Conservation (phyloP, 1,140 invertebrate species). For the Drosophila bipectinata region DNA sequence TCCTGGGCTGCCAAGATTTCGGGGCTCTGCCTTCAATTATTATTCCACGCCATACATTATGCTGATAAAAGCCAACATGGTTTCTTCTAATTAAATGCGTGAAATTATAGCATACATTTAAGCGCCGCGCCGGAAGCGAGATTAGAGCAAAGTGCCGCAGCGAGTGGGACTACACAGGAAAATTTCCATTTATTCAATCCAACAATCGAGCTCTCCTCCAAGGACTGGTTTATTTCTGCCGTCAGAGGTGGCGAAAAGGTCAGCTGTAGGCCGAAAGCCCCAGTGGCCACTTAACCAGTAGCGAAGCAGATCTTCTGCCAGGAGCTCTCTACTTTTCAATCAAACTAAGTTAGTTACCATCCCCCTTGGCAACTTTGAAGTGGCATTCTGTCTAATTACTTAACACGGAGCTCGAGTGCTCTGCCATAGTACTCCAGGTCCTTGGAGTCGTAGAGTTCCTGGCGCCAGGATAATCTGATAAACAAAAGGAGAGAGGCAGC, state of each 20-base stretch:
- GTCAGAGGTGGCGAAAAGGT: constrained; percentile 2
- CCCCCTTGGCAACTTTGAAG: constrained; percentile 28
- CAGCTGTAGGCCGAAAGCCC: background rate
- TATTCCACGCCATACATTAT: constrained; percentile 30
- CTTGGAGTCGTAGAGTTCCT: constrained; percentile 2
- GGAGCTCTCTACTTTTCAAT: constrained; percentile 31
- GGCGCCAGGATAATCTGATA: constrained; percentile 10
- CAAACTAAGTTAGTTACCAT: constrained; percentile 25
- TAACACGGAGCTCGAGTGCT: background rate
- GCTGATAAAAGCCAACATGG: constrained; percentile 36
- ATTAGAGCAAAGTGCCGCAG: background rate
- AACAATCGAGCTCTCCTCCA: background rate
- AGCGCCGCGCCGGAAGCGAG: background rate
- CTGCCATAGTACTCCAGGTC: background rate
- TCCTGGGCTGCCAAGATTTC: constrained; percentile 3
- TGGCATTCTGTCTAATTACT: constrained; percentile 23
- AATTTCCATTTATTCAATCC: background rate
- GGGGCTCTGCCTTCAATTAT: constrained; percentile 25
- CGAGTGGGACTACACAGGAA: background rate
- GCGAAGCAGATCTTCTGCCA: background rate
- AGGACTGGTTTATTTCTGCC: background rate
- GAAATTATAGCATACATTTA: constrained; percentile 25
- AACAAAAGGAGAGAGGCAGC: background rate
- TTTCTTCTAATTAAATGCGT: constrained; percentile 28
- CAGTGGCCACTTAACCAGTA: constrained; percentile 4